A percentile compares a stretch with the other conserved stretches of the same genome.
These are phyloP conservation scores for Bradypodion ventrale DNA, from an alignment of 2,797 vertebrate species.

Conservation along the genomic window DNA sequence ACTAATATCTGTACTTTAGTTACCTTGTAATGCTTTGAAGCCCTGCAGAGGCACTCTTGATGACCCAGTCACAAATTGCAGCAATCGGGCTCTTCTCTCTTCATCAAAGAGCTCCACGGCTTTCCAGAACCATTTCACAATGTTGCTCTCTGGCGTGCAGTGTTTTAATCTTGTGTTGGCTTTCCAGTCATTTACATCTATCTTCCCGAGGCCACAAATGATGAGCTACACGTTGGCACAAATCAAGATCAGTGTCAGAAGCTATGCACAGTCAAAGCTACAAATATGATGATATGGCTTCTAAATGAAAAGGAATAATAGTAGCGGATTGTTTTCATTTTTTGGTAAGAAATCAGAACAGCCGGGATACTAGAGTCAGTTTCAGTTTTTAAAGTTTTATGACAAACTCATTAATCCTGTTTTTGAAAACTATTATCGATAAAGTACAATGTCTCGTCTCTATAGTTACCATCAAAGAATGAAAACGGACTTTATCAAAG, in stretches of 20 bases:
- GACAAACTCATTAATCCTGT: not conserved
- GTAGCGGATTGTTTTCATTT: rapidly evolving
- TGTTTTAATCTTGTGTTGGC: slow-evolving; percentile 97
- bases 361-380: not conserved
- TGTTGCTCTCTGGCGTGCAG: slow-evolving; percentile 94
- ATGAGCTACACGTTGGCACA: slow-evolving; percentile 83
- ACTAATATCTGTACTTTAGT: not conserved
- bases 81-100: slow-evolving; percentile 90
- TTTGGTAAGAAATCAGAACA: not conserved
- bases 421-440: slow-evolving; percentile 2
- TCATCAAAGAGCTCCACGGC: slow-evolving; percentile 97
- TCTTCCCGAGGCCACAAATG: slow-evolving; percentile 95
- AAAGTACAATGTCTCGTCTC: not conserved
- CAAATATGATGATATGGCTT: not conserved
- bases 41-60: slow-evolving; percentile 96
- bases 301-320: not conserved
- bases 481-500: not conserved
- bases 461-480: not conserved
- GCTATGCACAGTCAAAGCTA: rapidly evolving
- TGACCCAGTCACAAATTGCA: slow-evolving; percentile 97
- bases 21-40: slow-evolving; percentile 99
- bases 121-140: slow-evolving; percentile 98
- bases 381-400: slow-evolving; percentile 17
- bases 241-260: not conserved
- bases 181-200: slow-evolving; percentile 97